phyloP scores from a whole-genome alignment of 2,888 invertebrate genomes.

The Tuberolachnus salignus region DNA sequence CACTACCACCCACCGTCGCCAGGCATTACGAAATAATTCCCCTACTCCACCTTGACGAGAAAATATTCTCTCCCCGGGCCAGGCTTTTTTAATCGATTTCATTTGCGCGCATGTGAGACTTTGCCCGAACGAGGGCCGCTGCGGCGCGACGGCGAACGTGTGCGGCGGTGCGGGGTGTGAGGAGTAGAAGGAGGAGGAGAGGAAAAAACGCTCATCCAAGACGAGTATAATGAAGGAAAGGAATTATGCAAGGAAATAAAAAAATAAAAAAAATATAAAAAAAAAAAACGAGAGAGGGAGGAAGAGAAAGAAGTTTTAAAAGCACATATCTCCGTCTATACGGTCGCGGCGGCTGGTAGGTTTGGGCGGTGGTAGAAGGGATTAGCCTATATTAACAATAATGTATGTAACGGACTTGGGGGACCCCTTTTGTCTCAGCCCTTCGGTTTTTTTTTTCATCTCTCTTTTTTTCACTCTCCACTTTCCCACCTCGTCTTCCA shows the following conservation, averaged over 20 bases:
- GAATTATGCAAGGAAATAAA: slow-evolving; percentile 56
- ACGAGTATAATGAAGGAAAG: slow-evolving; percentile 56
- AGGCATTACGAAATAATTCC: slow-evolving; percentile 54
- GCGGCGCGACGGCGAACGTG: slow-evolving; percentile 20
- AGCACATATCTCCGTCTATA: slow-evolving; percentile 52
- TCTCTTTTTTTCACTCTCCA: not conserved
- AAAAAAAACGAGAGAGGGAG: not conserved
- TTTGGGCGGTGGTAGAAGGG: slow-evolving; percentile 17
- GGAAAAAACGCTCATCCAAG: slow-evolving; percentile 55
- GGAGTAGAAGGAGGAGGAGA: not conserved
- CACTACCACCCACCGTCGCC: slow-evolving; percentile 25
- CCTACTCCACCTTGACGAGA: slow-evolving; percentile 51
- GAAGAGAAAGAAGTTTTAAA: slow-evolving; percentile 46
- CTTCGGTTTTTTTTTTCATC: slow-evolving; percentile 27
- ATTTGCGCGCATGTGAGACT: slow-evolving; percentile 71
- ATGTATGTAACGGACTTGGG: slow-evolving; percentile 55
- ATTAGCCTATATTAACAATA: slow-evolving; percentile 57
- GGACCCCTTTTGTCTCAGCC: slow-evolving; percentile 56
- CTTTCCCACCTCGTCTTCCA: not conserved
- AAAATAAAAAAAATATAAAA: slow-evolving; percentile 10
- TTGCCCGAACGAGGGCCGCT: slow-evolving; percentile 38
- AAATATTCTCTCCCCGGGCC: slow-evolving; percentile 52
- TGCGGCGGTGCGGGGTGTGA: not conserved
- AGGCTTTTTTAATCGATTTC: slow-evolving; percentile 70
- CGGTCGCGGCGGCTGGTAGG: not conserved